phyloP scores from a whole-genome alignment of 37 sponge, comb jelly and placozoan genomes.

The Mnemiopsis leidyi region DNA sequence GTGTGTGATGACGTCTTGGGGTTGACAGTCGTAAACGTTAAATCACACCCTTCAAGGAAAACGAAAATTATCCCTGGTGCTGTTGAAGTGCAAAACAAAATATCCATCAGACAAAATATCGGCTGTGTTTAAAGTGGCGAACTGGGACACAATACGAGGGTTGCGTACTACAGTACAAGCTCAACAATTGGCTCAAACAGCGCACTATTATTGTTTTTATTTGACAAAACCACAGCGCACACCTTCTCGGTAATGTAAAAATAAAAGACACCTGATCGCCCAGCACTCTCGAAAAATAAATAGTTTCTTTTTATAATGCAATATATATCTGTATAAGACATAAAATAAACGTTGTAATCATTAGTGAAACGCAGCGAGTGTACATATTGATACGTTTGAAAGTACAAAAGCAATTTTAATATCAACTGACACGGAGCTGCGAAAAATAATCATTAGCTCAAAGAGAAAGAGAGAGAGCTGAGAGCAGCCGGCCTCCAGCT shows the following conservation, averaged over 20 bases:
- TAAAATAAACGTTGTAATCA: background rate
- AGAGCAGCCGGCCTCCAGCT: background rate
- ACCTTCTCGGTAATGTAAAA: background rate
- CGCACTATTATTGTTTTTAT: background rate
- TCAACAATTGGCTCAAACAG: too few species aligned
- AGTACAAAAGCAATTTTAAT: background rate
- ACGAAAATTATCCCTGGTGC: background rate
- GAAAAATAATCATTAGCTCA: background rate
- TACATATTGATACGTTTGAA: background rate
- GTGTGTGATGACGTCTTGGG: background rate
- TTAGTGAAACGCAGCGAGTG: background rate
- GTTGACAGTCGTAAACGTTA: background rate
- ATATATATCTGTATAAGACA: too few species aligned
- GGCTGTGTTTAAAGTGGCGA: background rate
- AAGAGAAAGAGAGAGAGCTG: too few species aligned
- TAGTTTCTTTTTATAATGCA: background rate
- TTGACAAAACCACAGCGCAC: background rate
- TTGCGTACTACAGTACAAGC: background rate
- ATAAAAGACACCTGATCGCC: background rate
- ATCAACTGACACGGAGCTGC: background rate
- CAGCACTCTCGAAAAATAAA: background rate
- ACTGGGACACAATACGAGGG: background rate
- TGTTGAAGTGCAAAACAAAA: background rate
- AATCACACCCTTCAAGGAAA: background rate
- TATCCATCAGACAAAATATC: background rate